phyloP scores from a whole-genome alignment of 2,888 invertebrate species.

The Auanema sp. region DNA sequence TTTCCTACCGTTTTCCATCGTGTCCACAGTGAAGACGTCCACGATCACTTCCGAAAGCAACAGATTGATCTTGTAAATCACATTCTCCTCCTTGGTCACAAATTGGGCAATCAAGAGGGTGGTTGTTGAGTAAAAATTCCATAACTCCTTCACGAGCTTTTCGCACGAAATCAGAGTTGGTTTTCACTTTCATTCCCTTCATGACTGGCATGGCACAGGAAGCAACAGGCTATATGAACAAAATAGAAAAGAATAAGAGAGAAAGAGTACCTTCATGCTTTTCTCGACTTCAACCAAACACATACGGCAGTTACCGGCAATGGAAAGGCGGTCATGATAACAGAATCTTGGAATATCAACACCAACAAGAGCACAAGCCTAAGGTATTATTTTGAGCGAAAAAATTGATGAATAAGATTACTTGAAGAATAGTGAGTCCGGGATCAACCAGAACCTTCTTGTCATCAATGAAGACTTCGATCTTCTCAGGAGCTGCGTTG shows the following conservation, averaged over 20 bases:
- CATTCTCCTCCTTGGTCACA: slow-evolving; percentile 87
- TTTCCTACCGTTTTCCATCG: slow-evolving; percentile 61
- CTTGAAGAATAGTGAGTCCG: slow-evolving; percentile 94
- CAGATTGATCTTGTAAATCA: slow-evolving; percentile 90
- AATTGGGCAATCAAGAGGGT: slow-evolving; percentile 98
- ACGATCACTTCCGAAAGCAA: slow-evolving; percentile 88
- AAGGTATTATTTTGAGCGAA: not conserved
- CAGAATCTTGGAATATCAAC: slow-evolving; percentile 98
- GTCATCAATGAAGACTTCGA: slow-evolving; percentile 87
- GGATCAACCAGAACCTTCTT: slow-evolving; percentile 89
- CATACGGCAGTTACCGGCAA: slow-evolving; percentile 99
- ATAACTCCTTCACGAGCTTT: slow-evolving; percentile 76
- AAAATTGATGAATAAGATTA: slow-evolving; percentile 65
- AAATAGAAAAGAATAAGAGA: not conserved
- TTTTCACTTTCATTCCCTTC: slow-evolving; percentile 96
- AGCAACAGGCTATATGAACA: slow-evolving; percentile 78
- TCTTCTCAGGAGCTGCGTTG: slow-evolving; percentile 64
- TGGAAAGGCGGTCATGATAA: slow-evolving; percentile 95
- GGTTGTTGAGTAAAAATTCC: slow-evolving; percentile 97
- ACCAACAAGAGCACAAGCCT: slow-evolving; percentile 81
- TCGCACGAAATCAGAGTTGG: slow-evolving; percentile 86
- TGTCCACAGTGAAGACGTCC: slow-evolving; percentile 68
- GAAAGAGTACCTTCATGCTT: slow-evolving; percentile 76
- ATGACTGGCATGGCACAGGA: slow-evolving; percentile 99
- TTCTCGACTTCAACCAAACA: slow-evolving; percentile 99